Percentiles rank a stretch among this genome's conserved stretches.
These are phyloP conservation scores for Gallirallus australis DNA, from an alignment of 2,797 vertebrate genomes.

Conservation along the genomic window DNA sequence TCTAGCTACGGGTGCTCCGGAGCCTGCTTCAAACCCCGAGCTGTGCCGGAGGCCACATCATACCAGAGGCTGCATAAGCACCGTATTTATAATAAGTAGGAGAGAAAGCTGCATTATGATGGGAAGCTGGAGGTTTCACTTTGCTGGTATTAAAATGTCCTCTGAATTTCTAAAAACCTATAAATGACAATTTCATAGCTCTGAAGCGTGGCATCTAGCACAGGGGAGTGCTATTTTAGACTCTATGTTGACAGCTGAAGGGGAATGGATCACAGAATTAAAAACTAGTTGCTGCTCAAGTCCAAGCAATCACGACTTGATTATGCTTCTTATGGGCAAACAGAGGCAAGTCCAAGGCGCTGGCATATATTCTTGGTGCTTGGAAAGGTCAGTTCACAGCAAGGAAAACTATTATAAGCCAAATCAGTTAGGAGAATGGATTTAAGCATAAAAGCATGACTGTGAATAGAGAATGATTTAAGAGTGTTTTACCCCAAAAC, in stretches of 20 bases:
- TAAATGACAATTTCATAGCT: conserved; percentile 34
- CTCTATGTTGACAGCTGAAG: conserved; percentile 25
- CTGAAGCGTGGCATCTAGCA: conserved; percentile 26
- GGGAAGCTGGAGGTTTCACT: conserved; percentile 42
- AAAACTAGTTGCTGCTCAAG: conserved; percentile 40
- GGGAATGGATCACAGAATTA: conserved; percentile 56
- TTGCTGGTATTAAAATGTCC: conserved; percentile 5
- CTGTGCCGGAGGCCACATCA: neutral
- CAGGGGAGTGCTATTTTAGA: conserved; percentile 37
- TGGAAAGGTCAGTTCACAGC: neutral
- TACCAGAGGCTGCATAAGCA: neutral
- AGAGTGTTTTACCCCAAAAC: neutral
- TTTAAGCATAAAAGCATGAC: neutral
- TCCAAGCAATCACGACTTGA: conserved; percentile 38
- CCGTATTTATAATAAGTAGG: neutral
- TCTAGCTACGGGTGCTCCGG: accelerated
- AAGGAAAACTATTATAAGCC: conserved; percentile 35
- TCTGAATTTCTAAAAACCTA: conserved; percentile 47
- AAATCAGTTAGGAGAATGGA: neutral
- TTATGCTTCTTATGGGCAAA: neutral
- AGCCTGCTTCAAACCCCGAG: neutral
- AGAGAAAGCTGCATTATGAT: neutral
- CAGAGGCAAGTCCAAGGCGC: neutral
- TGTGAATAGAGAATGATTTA: conserved; percentile 6
- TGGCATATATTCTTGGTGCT: neutral